Conservation (phyloP, 2,888 invertebrate genomes). For the Chrysolina haemoptera region DNA sequence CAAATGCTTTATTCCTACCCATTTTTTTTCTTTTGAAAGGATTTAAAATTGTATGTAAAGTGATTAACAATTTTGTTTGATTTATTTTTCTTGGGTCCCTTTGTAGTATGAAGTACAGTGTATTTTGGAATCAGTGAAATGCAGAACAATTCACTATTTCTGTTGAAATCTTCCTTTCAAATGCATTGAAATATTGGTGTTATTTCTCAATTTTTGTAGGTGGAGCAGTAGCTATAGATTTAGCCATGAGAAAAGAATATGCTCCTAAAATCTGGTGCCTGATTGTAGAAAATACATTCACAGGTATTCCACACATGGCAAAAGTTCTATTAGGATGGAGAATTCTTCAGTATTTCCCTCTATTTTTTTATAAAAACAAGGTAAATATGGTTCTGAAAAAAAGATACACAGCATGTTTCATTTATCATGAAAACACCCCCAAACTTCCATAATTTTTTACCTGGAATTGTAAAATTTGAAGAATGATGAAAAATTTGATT, state of each 20-base stretch:
- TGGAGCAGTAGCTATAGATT: conserved; percentile 92
- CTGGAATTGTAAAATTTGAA: no score
- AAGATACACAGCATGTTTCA: no score
- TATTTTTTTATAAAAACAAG: conserved; percentile 92
- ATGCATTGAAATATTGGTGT: not conserved
- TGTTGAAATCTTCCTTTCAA: conserved; percentile 11
- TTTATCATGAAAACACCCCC: no score
- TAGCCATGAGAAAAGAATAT: conserved; percentile 84
- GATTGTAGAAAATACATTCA: conserved; percentile 95
- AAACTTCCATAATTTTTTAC: no score
- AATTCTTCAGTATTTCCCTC: conserved; percentile 83
- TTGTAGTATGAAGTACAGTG: no score
- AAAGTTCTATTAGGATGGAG: conserved; percentile 84
- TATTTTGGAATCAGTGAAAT: no score
- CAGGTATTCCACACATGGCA: conserved; percentile 94
- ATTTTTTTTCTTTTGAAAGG: not conserved
- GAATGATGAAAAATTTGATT: no score
- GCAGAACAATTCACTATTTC: no score
- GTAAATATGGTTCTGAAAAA: conserved; percentile 69
- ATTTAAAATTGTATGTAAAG: not conserved
- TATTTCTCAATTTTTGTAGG: conserved; percentile 71
- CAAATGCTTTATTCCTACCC: no score
- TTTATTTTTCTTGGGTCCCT: not conserved
- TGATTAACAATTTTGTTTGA: not conserved
- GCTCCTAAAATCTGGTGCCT: conserved; percentile 87